phyloP scores from a whole-genome alignment of 2,113 vertebrate species.

The Phalacrocorax carbo region DNA sequence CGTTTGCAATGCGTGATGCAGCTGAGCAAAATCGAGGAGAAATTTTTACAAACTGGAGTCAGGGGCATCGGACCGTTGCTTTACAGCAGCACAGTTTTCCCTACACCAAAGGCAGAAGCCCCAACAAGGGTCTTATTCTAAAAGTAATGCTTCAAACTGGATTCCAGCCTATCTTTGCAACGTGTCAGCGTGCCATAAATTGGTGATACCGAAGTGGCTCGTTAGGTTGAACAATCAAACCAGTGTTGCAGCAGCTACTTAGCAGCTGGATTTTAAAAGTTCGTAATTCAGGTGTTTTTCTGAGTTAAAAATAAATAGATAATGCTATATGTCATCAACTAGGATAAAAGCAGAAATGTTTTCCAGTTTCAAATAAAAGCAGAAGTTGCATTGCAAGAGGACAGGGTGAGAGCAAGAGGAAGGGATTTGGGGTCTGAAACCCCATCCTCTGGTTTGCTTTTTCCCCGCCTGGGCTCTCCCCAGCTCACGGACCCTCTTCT shows the following conservation, averaged over 20 bases:
- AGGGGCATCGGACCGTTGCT: not conserved
- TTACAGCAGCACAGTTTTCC: not conserved
- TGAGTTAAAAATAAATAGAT: conserved; percentile 2
- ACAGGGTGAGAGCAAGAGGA: not conserved
- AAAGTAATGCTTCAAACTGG: not conserved
- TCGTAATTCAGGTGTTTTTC: not conserved
- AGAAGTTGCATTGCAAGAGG: not conserved
- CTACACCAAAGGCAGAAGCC: not conserved
- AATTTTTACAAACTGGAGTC: conserved; percentile 30
- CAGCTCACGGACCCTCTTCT: not conserved
- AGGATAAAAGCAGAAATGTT: not conserved
- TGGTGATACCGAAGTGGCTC: not conserved
- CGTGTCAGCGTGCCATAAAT: not conserved
- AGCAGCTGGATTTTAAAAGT: conserved; percentile 19
- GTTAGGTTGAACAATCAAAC: conserved; percentile 11
- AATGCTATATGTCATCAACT: not conserved
- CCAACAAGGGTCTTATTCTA: not conserved
- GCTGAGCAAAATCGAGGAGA: conserved; percentile 51
- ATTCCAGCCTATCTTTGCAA: not conserved
- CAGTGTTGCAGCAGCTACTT: not conserved
- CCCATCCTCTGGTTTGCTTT: not conserved
- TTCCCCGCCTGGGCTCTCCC: not conserved
- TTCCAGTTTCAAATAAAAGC: not conserved
- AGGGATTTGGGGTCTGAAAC: not conserved
- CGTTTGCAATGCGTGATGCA: conserved; percentile 63